Percentiles rank a stretch among this genome's conserved stretches.
Evolutionary conservation across 1,140 invertebrate species (phyloP).

Genomic region (Hypothenemus hampei): DNA sequence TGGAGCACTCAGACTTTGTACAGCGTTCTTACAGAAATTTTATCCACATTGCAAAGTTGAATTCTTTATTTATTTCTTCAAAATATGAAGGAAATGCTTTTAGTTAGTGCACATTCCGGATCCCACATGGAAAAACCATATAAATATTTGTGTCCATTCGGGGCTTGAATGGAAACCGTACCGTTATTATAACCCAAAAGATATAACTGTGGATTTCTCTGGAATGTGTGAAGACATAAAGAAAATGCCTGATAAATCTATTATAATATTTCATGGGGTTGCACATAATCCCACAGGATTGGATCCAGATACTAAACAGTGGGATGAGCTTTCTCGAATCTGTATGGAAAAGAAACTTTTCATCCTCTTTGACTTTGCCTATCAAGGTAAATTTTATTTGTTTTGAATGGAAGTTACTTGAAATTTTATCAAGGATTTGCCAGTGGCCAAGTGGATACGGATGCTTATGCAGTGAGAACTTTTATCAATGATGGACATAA

Average conservation of each 20-base stretch:
- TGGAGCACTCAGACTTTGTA: conserved; percentile 89
- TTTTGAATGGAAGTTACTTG: too few species aligned
- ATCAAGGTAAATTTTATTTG: conserved; percentile 80
- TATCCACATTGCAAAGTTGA: conserved; percentile 69
- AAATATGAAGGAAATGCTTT: background rate
- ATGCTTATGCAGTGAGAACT: conserved; percentile 69
- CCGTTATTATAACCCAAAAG: conserved; percentile 92
- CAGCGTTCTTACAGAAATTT: conserved; percentile 82
- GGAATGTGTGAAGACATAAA: conserved; percentile 86
- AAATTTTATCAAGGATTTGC: conserved; percentile 61
- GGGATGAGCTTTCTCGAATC: conserved; percentile 74
- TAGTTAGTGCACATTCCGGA: conserved; percentile 80
- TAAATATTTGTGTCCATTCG: conserved; percentile 85
- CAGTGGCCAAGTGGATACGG: conserved; percentile 86
- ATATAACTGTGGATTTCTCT: conserved; percentile 89
- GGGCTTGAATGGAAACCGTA: conserved; percentile 85
- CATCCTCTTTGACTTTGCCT: conserved; percentile 91
- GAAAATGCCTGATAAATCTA: conserved; percentile 77
- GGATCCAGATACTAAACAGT: conserved; percentile 82
- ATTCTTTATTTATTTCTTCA: background rate
- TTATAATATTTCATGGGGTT: conserved; percentile 91
- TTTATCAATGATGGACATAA: conserved; percentile 77
- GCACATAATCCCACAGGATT: conserved; percentile 98
- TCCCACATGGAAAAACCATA: conserved; percentile 99
- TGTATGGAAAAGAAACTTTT: conserved; percentile 76